Base-by-base conservation (phyloP, 1,140 invertebrate species). In the Dinothrombium tinctorium region DNA sequence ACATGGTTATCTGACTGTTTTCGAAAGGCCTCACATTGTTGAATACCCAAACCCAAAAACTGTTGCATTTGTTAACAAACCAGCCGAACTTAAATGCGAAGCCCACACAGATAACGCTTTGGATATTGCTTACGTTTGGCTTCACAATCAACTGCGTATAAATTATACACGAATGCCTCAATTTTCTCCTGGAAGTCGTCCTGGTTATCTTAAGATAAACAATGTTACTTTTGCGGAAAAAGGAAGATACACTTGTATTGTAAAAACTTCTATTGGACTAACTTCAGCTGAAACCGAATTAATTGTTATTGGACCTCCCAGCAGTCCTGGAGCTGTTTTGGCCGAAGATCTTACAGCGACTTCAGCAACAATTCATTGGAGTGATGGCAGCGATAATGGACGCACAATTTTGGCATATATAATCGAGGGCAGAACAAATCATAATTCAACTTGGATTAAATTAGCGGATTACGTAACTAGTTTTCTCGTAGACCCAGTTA, bases 101-200 rank as follows among this genome's bases (percentile, higher is more conserved):
- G 82, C 79, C 1, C 65, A 72, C 33, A 70, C 72, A 14, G 81
- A 84, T 54, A 69, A 74, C 44, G 63, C 79, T 33, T 59, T 92
- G 23, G 84, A 92, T 50, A 68, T 83, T 33, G 77, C 82, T 9
- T 89, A 83, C 51, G 67, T 81, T 39, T 90, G 83, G 83, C 75
- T 69, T 32, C 79, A 83, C 50, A 89, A 90, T 59, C 78, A 74
- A 0, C 65, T 84, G 42, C 57, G 69, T 33, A 70, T 89, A 33
- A 26, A 42, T 40, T 25, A 25, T 14, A 66, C 69, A 45, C 53
- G 44, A 24, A 43, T 40, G 25, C 33, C 42, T 2, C 40, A 50
- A 24, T 53, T 44, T 33, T 43, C 49, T 14, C 14, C 51, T 65
- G 50, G 63, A 66, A 56, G 51, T 56, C 58, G 23, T 60, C 47